These are phyloP conservation scores for Cantharis lateralis DNA, from an alignment of 2,888 invertebrate species.

Conservation along the genomic window DNA sequence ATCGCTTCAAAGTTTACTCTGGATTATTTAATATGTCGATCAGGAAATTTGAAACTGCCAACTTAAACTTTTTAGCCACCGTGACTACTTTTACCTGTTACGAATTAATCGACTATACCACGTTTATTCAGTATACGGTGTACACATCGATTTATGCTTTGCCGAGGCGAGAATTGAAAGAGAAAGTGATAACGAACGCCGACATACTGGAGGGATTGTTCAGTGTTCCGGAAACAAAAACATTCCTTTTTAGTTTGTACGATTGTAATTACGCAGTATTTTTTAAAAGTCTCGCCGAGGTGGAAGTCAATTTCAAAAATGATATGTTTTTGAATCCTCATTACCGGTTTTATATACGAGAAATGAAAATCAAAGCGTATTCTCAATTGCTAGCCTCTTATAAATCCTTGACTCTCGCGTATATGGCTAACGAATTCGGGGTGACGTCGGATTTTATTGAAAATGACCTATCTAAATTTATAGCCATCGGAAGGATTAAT, in stretches of 20 bases:
- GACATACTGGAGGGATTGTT: constrained; percentile 85
- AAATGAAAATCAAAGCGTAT: constrained; percentile 74
- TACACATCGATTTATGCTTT: constrained; percentile 53
- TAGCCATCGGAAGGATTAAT: constrained; percentile 68
- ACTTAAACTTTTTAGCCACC: constrained; percentile 68
- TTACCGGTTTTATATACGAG: constrained; percentile 70
- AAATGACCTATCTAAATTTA: constrained; percentile 60
- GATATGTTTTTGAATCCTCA: constrained; percentile 70
- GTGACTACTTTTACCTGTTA: constrained; percentile 77
- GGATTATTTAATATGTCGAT: constrained; percentile 71
- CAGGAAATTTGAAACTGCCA: constrained; percentile 69
- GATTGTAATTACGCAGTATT: constrained; percentile 72
- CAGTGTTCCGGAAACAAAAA: constrained; percentile 67
- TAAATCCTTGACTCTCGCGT: constrained; percentile 66
- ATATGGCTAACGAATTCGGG: constrained; percentile 73
- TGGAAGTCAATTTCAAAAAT: constrained; percentile 59
- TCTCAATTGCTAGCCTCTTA: constrained; percentile 73
- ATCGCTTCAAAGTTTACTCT: constrained; percentile 70
- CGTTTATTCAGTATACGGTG: constrained; percentile 56
- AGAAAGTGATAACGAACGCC: constrained; percentile 55
- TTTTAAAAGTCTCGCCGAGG: constrained; percentile 58
- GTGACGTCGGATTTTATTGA: constrained; percentile 71
- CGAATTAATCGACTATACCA: constrained; percentile 71
- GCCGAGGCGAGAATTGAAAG: constrained; percentile 50
- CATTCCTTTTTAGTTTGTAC: constrained; percentile 66